Evolutionary conservation across 92 coral and sea anemone genomes (phyloP).

Genomic region (Chrysogorgia sp.): DNA sequence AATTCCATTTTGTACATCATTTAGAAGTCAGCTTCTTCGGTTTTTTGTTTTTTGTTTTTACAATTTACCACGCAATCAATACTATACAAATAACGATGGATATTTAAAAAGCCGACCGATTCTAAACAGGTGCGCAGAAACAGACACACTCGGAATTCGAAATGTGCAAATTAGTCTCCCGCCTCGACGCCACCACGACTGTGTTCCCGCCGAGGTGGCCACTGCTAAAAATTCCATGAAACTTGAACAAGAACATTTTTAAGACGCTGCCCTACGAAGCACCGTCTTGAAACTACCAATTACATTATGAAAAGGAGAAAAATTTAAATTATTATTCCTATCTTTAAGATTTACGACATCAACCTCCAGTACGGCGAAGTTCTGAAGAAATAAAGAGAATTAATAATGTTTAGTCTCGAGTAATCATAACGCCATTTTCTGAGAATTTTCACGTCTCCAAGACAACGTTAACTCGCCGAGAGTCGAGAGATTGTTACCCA

Average conservation of each 20-base stretch:
- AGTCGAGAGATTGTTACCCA: too few species aligned
- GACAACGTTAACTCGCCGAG: too few species aligned
- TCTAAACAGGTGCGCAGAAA: background rate
- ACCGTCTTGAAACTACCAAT: background rate
- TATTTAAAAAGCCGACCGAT: background rate
- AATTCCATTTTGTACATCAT: slow-evolving; percentile 37
- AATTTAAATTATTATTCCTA: too few species aligned
- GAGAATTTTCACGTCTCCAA: too few species aligned
- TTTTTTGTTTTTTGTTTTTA: slow-evolving; percentile 1
- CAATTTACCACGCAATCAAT: slow-evolving; percentile 18
- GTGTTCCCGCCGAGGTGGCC: background rate
- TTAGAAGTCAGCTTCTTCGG: background rate
- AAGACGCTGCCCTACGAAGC: background rate
- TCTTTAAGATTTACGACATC: too few species aligned
- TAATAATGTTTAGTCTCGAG: too few species aligned
- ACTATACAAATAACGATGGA: slow-evolving; percentile 36
- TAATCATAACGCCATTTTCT: too few species aligned
- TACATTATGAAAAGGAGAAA: background rate
- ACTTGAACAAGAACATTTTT: background rate
- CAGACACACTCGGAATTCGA: background rate
- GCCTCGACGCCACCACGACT: background rate
- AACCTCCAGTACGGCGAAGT: too few species aligned
- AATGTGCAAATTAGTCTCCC: background rate
- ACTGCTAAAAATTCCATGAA: background rate
- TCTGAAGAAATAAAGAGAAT: too few species aligned